Evolutionary conservation across 2,888 invertebrate species (phyloP).

Genomic region (Erebia aethiops): DNA sequence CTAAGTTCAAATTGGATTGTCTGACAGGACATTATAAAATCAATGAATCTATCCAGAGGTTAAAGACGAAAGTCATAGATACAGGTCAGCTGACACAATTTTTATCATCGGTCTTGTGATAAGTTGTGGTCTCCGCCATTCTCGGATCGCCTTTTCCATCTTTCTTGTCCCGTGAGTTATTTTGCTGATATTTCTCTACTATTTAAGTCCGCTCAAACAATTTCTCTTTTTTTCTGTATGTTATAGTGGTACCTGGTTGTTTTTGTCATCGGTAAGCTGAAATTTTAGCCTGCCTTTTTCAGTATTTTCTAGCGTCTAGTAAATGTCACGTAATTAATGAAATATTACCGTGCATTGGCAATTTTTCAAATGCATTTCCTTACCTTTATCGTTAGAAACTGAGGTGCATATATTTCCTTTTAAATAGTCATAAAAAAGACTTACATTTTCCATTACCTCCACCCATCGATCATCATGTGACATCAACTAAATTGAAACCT

Average conservation of each 20-base stretch:
- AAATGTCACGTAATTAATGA: constrained; percentile 38
- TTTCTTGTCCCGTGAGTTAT: constrained; percentile 78
- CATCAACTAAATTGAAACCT: constrained; percentile 20
- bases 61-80: constrained; percentile 72
- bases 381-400: not conserved
- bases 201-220: constrained; percentile 47
- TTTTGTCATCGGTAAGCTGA: constrained; percentile 36
- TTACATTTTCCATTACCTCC: constrained; percentile 19
- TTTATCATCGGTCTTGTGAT: constrained; percentile 84
- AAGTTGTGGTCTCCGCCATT: constrained; percentile 82
- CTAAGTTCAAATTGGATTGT: not conserved
- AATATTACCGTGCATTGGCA: not conserved
- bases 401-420: not conserved
- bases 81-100: constrained; percentile 80
- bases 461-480: constrained; percentile 45
- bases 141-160: constrained; percentile 79
- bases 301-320: constrained; percentile 24
- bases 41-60: constrained; percentile 54
- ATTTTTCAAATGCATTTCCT: not conserved
- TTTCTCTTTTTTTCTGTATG: constrained; percentile 54
- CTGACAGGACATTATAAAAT: constrained; percentile 42
- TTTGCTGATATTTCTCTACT: constrained; percentile 50
- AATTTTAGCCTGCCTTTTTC: constrained; percentile 27
- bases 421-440: not conserved
- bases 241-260: constrained; percentile 53